Evolutionary conservation across 2,113 vertebrate genomes (phyloP).

Genomic region (Platysternon megacephalum): DNA sequence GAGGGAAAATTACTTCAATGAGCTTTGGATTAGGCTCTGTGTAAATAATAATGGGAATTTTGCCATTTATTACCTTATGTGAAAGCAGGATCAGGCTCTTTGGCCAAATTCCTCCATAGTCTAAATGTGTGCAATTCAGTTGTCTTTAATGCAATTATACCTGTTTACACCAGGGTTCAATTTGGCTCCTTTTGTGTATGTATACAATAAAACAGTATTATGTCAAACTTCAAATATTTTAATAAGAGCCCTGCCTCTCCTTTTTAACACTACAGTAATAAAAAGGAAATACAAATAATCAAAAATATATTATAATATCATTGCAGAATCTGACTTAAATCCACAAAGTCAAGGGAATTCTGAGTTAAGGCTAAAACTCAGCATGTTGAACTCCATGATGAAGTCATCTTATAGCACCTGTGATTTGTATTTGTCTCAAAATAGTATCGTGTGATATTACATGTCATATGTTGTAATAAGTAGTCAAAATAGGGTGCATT

Average conservation of each 20-base stretch:
- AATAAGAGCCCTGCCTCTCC: accelerated
- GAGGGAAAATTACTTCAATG: neutral
- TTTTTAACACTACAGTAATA: neutral
- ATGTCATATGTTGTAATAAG: neutral
- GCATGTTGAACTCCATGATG: neutral
- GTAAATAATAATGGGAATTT: neutral
- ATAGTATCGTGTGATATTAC: neutral
- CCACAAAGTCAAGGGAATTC: neutral
- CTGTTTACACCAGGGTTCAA: neutral
- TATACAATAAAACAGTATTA: neutral
- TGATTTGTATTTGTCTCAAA: neutral
- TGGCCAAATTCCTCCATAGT: neutral
- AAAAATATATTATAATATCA: neutral
- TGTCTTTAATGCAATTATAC: neutral
- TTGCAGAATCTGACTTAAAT: neutral
- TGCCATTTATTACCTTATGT: neutral
- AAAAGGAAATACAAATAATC: neutral
- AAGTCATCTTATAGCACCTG: neutral
- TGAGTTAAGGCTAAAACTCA: neutral
- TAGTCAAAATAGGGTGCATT: neutral
- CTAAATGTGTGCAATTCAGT: neutral
- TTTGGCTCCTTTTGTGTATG: neutral
- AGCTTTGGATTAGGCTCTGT: neutral
- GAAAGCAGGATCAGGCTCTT: neutral
- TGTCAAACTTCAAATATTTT: neutral